Evolutionary conservation across 2,113 vertebrate species (phyloP), one percentile per base, ranked within the genome.

Genomic region (Mastomys coucha): DNA sequence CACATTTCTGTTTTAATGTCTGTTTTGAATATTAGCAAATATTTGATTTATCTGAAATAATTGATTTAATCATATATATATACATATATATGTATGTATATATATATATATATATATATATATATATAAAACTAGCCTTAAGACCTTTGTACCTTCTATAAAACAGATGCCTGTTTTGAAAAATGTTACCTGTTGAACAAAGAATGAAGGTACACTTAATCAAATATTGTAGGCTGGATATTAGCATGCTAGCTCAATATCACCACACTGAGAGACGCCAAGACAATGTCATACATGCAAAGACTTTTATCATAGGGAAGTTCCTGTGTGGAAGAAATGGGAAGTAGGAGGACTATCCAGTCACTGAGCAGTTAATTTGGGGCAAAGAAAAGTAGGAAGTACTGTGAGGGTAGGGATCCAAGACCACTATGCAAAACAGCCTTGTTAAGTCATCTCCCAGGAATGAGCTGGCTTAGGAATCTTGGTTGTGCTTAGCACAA

Each of bases 221-320:
- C 24, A 58, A 78, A 86, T 63, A 56, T 45, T 65, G 14, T 72
- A 7, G 86, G 65, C 49, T 87, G 10, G n/a, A 53, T 88, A 70
- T n/a, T 78, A 45, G n/a, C 33, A 58, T 24, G 76, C 49, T 14
- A 78, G 7, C 53, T 22, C 9, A 87, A 65, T 82, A 69, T 33
- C n/a, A 90, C 82, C 76, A 6, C n/a, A 58, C 78, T 84, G 76
- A 76, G 58, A 82, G 22, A 39, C 76, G 88, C n/a, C 31, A 96
- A 94, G 13, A 70, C 8, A 73, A 22, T 39, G 51, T 86, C 8
- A 84, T 39, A 89, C 26, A 39, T 76, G 2, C 42, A 76, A 92
- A 12, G 49, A 86, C n/a, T 56, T 89, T 91, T 49, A 89, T 80
- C 88, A 85, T 2, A 17, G 4, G 56, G 28, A 94, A 86, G 95